Base-by-base conservation (phyloP, 2,888 invertebrate genomes). In the Octodonta nipae region DNA sequence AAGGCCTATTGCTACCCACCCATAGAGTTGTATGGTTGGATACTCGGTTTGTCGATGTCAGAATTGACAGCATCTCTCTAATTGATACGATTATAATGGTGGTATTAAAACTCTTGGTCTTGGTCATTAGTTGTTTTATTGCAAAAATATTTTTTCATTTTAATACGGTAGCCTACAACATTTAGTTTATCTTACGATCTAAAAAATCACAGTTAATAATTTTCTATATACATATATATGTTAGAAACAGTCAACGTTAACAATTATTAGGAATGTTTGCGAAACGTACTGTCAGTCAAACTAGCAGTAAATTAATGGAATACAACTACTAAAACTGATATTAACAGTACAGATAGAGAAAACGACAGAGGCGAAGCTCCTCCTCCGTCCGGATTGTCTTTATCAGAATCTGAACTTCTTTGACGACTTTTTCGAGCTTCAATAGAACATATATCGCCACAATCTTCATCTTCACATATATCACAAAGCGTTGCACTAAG, bases 401-500 rank as follows among this genome's bases (percentile, higher is more conserved):
- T 30, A 2, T 27, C 24, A 6, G 22, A 15, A 26, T 25, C 37
- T 12, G 25, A 34, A 22, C 5, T 20, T 22, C 25, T 34, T 20
- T 33, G 30, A 34, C 35, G 85, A 84, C 33, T 40, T 29, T 38
- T 40, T 22, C 33, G 56, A 2, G 60, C 49, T 34, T 56, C 54
- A 13, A 55, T 54, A 15, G 57, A 50, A 45, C 71, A 71, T 3
- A 65, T 58, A 44, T 66, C 56, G 20, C 62, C 64, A 43, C 73
- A 73, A 44, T 73, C 71, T 36, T 73, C 73, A 25, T 68, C 71
- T 47, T 85, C 81, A 54, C 89, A 89, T 51, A 87, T 78, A 63
- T 87, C 86, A 58, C 87, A 88, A 11, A 83, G 65, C 2, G 76
- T 78, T 17, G 79, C 72, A 37, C 66, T 63, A 28, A 72, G 67